A percentile compares a stretch with the other conserved stretches of the same genome.
Conservation (phyloP, 2,797 vertebrate genomes). For the Cephalopachus bancanus region DNA sequence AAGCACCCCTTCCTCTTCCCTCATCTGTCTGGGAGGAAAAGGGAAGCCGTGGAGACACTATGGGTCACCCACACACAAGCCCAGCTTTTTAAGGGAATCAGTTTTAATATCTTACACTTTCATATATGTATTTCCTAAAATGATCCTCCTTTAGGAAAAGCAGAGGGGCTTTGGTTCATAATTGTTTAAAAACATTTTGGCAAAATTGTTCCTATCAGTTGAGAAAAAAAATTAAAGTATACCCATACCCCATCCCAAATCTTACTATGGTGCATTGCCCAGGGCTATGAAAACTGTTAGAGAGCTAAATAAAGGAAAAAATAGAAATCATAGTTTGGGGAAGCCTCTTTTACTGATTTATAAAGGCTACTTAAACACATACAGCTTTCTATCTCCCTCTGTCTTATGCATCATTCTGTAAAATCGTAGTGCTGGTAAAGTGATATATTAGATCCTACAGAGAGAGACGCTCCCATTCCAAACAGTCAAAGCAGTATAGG, state of each 20-base stretch:
- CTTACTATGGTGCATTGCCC: background rate
- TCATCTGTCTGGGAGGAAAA: background rate
- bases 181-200: background rate
- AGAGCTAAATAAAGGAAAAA: background rate
- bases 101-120: background rate
- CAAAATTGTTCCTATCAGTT: background rate
- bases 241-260: background rate
- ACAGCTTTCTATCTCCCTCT: background rate
- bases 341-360: background rate
- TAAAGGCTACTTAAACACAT: background rate
- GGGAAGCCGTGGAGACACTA: background rate
- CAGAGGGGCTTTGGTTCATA: background rate
- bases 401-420: background rate
- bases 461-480: background rate
- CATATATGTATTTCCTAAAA: background rate
- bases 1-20: too few relatives aligned
- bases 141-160: background rate
- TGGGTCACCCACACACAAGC: background rate
- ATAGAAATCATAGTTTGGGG: background rate
- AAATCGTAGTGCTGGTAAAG: background rate
- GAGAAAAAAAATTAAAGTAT: background rate
- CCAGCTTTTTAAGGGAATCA: background rate
- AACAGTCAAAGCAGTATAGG: background rate
- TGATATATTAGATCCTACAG: background rate
- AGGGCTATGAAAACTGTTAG: background rate